Evolutionary conservation across 2,113 vertebrate species (phyloP).

Genomic region (Antennarius striatus): DNA sequence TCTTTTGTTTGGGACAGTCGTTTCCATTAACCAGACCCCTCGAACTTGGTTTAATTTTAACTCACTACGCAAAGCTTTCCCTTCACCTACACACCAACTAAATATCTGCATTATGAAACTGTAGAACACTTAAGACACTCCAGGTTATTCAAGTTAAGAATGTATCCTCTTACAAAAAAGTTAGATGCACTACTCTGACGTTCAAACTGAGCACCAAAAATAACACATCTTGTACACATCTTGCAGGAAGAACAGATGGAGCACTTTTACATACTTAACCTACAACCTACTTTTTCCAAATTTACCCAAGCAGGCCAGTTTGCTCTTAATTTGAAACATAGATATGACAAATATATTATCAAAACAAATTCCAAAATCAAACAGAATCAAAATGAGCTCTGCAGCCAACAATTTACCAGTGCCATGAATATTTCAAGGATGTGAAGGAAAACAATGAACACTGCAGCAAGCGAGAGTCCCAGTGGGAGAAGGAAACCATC

Average conservation of each 20-base stretch:
- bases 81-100: too few relatives aligned
- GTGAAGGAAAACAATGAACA: slow-evolving; percentile 3
- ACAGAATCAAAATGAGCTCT: background rate
- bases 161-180: too few relatives aligned
- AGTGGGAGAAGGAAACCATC: slow-evolving; percentile 74
- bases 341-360: background rate
- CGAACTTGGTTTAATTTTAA: too few relatives aligned
- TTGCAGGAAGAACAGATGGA: slow-evolving; percentile 1
- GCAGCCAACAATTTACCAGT: background rate
- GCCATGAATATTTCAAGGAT: background rate
- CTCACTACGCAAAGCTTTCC: too few relatives aligned
- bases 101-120: too few relatives aligned
- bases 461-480: slow-evolving; percentile 52
- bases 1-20: too few relatives aligned
- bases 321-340: slow-evolving; percentile 7
- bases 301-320: slow-evolving; percentile 44
- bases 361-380: background rate
- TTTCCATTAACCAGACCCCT: too few relatives aligned
- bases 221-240: background rate
- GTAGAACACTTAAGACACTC: too few relatives aligned
- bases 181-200: background rate
- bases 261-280: slow-evolving; percentile 21
- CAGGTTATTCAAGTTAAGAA: too few relatives aligned
- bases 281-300: slow-evolving; percentile 23
- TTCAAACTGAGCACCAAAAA: background rate